These are phyloP conservation scores for Drosophila limbata DNA, from an alignment of 2,888 invertebrate genomes.

Conservation along the genomic window DNA sequence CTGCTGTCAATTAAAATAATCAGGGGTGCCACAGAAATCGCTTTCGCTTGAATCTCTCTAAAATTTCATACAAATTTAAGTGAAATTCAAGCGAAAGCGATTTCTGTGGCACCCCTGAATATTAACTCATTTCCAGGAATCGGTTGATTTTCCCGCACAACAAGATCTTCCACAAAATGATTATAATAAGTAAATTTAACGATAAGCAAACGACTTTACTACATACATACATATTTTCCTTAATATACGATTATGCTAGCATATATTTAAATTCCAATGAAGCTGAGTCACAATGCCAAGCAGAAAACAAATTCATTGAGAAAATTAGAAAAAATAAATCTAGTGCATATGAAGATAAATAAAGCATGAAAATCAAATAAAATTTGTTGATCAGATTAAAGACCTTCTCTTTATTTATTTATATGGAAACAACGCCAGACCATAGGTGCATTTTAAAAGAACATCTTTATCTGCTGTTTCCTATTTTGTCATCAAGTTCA, in stretches of 20 bases:
- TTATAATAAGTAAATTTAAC: slow-evolving; percentile 5
- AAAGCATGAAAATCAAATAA: slow-evolving; percentile 4
- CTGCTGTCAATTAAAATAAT: background rate
- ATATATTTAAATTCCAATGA: slow-evolving; percentile 46
- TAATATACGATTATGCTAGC: background rate
- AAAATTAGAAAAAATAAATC: slow-evolving; percentile 27
- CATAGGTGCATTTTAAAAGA: background rate
- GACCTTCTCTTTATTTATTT: background rate
- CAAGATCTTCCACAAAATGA: slow-evolving; percentile 1
- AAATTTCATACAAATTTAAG: no score
- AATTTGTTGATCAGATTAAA: slow-evolving; percentile 9
- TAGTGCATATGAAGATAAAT: slow-evolving; percentile 5
- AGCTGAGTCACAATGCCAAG: slow-evolving; percentile 51
- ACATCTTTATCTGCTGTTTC: background rate
- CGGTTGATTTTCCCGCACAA: background rate
- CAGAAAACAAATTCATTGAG: slow-evolving; percentile 49
- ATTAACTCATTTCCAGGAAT: slow-evolving; percentile 8
- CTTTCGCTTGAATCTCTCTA: no score
- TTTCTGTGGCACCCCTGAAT: no score
- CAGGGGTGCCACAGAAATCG: no score
- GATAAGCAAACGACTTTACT: slow-evolving; percentile 14
- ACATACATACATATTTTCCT: background rate
- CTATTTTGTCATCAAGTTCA: background rate
- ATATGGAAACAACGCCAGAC: slow-evolving; percentile 4
- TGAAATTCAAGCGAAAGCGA: no score